phyloP scores from a whole-genome alignment of 2,888 invertebrate genomes.

The Linhomoeus sp. region DNA sequence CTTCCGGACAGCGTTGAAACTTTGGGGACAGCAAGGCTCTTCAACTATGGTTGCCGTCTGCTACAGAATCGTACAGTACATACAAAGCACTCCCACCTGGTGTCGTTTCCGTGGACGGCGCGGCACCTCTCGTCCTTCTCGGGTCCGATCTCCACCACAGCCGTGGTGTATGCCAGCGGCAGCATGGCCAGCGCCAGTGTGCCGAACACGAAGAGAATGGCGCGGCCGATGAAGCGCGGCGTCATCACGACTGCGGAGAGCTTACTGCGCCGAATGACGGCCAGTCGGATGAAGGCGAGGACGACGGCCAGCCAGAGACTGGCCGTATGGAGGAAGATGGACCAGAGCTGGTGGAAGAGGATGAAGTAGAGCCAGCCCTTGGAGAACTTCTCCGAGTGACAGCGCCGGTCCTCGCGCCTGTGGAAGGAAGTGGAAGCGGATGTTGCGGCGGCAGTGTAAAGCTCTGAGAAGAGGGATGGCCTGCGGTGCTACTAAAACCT shows the following conservation, averaged over 20 bases:
- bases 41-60: no score
- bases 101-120: no score
- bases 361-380: conserved; percentile 3
- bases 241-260: not conserved
- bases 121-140: not conserved
- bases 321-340: not conserved
- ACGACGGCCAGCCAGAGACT: conserved; percentile 1
- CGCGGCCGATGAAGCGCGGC: not conserved
- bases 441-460: no score
- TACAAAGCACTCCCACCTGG: no score
- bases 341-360: conserved; percentile 1
- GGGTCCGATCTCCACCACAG: not conserved
- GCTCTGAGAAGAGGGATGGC: no score
- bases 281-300: not conserved
- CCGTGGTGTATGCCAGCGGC: not conserved
- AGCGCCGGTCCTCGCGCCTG: not conserved
- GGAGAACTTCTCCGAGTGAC: not conserved
- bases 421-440: no score
- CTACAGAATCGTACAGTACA: no score
- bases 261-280: not conserved
- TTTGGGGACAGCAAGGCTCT: no score
- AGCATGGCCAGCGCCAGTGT: not conserved
- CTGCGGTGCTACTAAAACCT: no score
- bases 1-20: no score
- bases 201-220: not conserved